Conservation (phyloP, 2,888 invertebrate species). For the Sminthurinus aureus region DNA sequence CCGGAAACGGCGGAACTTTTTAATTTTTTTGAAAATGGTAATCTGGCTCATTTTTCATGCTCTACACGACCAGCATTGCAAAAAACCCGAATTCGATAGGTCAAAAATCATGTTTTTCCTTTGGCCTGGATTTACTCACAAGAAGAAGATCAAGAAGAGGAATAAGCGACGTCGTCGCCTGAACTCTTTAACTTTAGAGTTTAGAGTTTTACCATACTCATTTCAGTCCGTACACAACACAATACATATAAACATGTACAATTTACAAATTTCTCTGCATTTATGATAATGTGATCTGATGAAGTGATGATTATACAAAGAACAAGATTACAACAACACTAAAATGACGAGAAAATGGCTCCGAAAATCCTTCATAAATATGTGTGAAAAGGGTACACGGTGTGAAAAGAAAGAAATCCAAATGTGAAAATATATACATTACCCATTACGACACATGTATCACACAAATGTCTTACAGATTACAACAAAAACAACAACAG, state of each 20-base stretch:
- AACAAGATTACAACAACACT: neutral
- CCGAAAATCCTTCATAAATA: constrained; percentile 42
- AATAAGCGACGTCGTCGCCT: neutral
- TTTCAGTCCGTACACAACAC: no score
- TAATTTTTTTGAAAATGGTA: no score
- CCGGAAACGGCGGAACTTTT: no score
- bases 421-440: neutral
- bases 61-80: no score
- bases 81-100: no score
- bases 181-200: constrained; percentile 2
- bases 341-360: neutral
- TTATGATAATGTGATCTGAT: constrained; percentile 6
- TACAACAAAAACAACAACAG: neutral
- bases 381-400: constrained; percentile 53
- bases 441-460: neutral
- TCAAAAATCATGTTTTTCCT: no score
- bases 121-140: no score
- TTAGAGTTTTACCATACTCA: no score
- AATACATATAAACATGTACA: neutral
- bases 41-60: no score
- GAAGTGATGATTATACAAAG: neutral
- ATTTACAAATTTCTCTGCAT: neutral
- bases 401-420: neutral
- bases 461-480: neutral
- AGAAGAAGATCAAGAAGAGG: no score